phyloP scores from a whole-genome alignment of 2,113 vertebrate genomes.

The Eurypyga helias region DNA sequence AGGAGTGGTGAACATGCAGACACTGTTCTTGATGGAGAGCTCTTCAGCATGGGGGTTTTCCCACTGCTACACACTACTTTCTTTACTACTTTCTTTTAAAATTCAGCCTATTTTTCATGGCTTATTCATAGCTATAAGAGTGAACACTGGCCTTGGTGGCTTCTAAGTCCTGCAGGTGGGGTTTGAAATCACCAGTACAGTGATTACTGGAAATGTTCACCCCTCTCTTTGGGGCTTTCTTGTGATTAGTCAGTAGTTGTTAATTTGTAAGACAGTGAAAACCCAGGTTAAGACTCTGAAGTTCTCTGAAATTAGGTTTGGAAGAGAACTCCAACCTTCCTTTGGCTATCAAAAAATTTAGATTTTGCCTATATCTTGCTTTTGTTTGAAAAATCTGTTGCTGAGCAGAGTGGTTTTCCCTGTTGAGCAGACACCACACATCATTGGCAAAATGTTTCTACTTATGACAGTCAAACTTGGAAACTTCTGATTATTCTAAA shows the following conservation, averaged over 20 bases:
- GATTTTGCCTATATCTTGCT: neutral
- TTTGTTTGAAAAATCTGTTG: neutral
- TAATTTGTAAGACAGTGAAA: neutral
- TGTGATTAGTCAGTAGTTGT: neutral
- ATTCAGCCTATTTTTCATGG: neutral
- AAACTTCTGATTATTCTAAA: neutral
- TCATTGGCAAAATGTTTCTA: neutral
- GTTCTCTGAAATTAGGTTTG: neutral
- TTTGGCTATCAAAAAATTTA: neutral
- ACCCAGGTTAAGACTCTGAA: neutral
- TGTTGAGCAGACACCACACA: neutral
- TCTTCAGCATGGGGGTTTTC: neutral
- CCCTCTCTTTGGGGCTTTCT: neutral
- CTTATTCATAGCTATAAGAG: neutral
- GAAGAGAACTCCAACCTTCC: neutral
- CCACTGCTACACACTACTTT: neutral
- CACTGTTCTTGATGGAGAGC: neutral
- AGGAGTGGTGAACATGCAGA: neutral
- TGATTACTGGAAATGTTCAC: neutral
- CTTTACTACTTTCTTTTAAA: neutral
- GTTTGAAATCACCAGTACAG: neutral
- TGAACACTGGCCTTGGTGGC: neutral
- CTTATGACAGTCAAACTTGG: neutral
- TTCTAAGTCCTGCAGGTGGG: neutral
- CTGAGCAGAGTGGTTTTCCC: neutral